Base-by-base conservation (phyloP, 2,888 invertebrate species). In the Acronicta aceris region DNA sequence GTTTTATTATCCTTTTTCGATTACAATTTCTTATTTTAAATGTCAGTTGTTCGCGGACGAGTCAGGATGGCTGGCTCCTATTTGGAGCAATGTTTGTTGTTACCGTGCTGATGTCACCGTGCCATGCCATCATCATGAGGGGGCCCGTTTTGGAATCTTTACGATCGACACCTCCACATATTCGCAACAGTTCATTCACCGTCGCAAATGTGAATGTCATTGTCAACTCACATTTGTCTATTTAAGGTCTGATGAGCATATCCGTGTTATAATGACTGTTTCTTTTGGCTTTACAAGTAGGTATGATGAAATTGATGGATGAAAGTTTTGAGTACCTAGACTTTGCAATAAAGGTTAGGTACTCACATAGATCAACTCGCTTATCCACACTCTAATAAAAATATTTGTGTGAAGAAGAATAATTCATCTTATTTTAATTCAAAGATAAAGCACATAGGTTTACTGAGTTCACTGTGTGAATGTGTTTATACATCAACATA, bases 131-230 rank as follows among this genome's bases (percentile, higher is more conserved):
- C 89, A 89, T 85, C 85, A 77, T 71, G 80, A 81, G 81, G 87
- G 80, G 88, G 88, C 90, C 92, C 85, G 85, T 88, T 93, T 92
- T 89, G 91, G 91, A 83, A 86, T 85, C 88, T 91, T 92, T 92
- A 92, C 89, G 92, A 91, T 85, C 89, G 74, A 88, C 93, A 92
- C 92, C 93, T 91, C 92, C 93, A 92, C 93, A 91, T 85, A 81
- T 88, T 84, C 74, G 86, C 85, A 81, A 74, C 84, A 84, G 94
- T 93, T 94, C 93, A 89, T 93, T 93, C 91, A 92, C 92, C 92
- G 89, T 64, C 74, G 78, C 75, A 67, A 85, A 88, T 86, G 74
- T 84, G 80, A 88, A 88, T 89, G 86, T 89, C 85, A 86, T 87
- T 87, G 87, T 87, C 86, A 85, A 84, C 84, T 84, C 72, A 78